A percentile compares a stretch with the other conserved stretches of the same genome.
phyloP scores from a whole-genome alignment of 92 coral and sea anemone species.

The Zoanthus solanderi region DNA sequence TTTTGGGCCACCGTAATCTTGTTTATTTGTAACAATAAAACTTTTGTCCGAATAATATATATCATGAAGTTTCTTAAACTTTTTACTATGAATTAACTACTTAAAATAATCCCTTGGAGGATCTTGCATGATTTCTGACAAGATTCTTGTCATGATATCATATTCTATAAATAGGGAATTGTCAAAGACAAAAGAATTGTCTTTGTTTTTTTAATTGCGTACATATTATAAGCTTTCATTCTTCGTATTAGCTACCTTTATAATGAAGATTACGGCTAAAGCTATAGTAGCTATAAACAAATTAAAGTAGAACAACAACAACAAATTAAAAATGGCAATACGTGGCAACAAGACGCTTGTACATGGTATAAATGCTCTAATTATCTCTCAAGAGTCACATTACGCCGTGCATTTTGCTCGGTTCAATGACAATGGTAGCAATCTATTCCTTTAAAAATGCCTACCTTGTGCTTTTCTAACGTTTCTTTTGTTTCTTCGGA shows the following conservation, averaged over 20 bases:
- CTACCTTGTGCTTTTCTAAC: constrained; percentile 21
- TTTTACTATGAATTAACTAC: neutral
- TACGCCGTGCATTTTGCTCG: constrained; percentile 3
- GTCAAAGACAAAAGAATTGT: neutral
- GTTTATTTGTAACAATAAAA: neutral
- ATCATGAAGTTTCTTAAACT: neutral
- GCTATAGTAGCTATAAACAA: neutral
- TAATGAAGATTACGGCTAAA: neutral
- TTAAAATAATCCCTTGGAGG: constrained; percentile 7
- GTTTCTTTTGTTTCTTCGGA: constrained; percentile 6
- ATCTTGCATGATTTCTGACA: constrained; percentile 5
- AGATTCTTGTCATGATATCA: neutral
- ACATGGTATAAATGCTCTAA: constrained; percentile 6
- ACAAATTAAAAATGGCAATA: neutral
- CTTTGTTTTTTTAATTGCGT: constrained; percentile 9
- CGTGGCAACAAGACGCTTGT: neutral
- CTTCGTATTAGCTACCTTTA: neutral
- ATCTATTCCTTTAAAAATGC: constrained; percentile 13
- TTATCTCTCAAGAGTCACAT: neutral
- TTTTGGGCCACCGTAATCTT: no score
- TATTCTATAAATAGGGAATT: constrained; percentile 1
- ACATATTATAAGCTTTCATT: constrained; percentile 2
- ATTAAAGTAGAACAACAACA: neutral
- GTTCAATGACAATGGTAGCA: constrained; percentile 16
- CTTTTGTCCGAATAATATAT: neutral